Percentiles rank a stretch among this genome's conserved stretches.
phyloP scores from a whole-genome alignment of 2,888 invertebrate species.

The Caprella mutica region DNA sequence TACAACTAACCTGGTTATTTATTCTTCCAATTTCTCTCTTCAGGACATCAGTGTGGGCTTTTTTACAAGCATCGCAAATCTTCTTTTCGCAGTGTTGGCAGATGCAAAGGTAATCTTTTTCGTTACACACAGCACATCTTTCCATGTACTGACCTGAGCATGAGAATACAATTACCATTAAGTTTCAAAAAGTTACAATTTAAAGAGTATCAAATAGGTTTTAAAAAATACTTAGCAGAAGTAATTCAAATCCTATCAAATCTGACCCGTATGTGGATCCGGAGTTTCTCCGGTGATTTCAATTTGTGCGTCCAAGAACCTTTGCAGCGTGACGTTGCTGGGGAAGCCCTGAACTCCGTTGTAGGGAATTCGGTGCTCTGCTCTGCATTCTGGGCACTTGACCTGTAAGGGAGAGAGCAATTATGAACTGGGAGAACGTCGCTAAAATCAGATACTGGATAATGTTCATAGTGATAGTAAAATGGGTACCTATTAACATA shows the following conservation, averaged over 20 bases:
- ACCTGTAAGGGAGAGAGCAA: conserved; percentile 53
- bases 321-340: conserved; percentile 86
- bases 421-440: too few relatives aligned
- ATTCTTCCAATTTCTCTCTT: conserved; percentile 80
- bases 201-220: too few relatives aligned
- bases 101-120: conserved; percentile 72
- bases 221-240: too few relatives aligned
- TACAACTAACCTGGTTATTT: conserved; percentile 55
- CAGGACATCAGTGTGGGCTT: conserved; percentile 86
- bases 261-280: conserved; percentile 47
- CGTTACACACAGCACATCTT: conserved; percentile 82
- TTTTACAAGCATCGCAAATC: conserved; percentile 89
- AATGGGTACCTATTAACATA: too few relatives aligned
- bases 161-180: too few relatives aligned
- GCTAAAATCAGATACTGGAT: too few relatives aligned
- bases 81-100: conserved; percentile 97
- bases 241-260: too few relatives aligned
- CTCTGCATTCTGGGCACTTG: conserved; percentile 95
- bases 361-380: conserved; percentile 90
- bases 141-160: conserved; percentile 87
- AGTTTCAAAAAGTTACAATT: too few relatives aligned
- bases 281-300: conserved; percentile 50
- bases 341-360: conserved; percentile 90
- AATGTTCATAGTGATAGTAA: too few relatives aligned
- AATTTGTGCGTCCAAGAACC: conserved; percentile 86